These are phyloP conservation scores for Ophion slaviceki DNA, from an alignment of 2,888 invertebrate species.

Conservation along the genomic window DNA sequence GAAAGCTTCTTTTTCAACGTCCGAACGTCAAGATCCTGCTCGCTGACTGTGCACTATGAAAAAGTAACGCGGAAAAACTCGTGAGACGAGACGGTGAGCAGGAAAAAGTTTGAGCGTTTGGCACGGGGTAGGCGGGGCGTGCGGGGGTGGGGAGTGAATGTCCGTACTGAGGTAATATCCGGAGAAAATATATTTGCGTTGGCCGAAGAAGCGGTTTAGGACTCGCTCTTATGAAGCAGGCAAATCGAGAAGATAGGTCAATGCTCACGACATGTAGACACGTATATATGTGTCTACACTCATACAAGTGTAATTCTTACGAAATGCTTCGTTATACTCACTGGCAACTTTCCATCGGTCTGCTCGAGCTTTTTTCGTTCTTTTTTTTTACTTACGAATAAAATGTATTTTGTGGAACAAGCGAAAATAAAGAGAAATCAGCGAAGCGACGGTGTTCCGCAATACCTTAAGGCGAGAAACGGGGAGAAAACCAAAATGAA, in stretches of 20 bases:
- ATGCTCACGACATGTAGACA: constrained; percentile 63
- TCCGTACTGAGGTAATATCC: constrained; percentile 56
- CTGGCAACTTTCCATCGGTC: background rate
- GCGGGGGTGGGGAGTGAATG: constrained; percentile 24
- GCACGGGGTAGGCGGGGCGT: background rate
- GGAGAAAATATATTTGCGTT: constrained; percentile 59
- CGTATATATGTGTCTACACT: background rate
- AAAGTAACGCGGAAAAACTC: background rate
- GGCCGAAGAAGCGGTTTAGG: constrained; percentile 15
- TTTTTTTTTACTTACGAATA: background rate
- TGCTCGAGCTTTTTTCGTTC: background rate
- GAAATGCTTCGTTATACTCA: background rate
- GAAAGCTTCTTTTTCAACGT: background rate
- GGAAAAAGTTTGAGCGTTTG: background rate
- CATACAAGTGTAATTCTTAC: background rate
- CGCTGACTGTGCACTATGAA: background rate
- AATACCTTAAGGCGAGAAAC: background rate
- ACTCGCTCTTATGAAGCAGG: constrained; percentile 53
- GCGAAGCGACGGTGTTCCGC: background rate
- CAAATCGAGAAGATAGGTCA: constrained; percentile 10
- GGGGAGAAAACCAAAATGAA: background rate
- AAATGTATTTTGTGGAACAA: background rate
- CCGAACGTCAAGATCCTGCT: background rate
- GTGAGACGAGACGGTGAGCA: background rate
- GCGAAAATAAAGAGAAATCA: background rate